Percentiles rank a stretch among this genome's conserved stretches.
Conservation (phyloP, 2,888 invertebrate species). For the Leptogaster cylindrica region DNA sequence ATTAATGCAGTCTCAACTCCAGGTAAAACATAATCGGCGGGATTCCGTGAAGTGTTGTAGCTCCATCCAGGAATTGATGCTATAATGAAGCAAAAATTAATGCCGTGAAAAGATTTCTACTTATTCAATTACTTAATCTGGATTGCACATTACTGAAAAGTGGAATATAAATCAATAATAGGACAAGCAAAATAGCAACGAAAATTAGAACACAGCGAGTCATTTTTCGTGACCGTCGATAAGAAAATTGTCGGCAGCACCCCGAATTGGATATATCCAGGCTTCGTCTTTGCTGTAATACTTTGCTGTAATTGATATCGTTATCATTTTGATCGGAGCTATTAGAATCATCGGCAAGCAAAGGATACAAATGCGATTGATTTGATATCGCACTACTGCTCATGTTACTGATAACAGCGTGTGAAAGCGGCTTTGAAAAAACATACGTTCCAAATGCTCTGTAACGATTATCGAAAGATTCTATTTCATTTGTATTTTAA, state of each 20-base stretch:
- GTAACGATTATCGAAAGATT: no score
- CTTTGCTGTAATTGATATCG: no score
- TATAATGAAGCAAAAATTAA: no score
- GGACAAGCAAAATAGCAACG: constrained; percentile 50
- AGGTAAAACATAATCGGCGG: constrained; percentile 74
- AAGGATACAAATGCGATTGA: no score
- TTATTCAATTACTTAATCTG: constrained; percentile 55
- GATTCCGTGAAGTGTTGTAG: constrained; percentile 74
- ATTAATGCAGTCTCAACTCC: constrained; percentile 72
- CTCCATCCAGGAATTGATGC: constrained; percentile 73
- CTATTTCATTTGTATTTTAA: no score
- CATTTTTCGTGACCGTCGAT: constrained; percentile 52
- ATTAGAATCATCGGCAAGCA: constrained; percentile 18
- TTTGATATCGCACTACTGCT: no score
- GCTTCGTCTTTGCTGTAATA: no score
- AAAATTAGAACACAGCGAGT: constrained; percentile 51
- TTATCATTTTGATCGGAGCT: no score
- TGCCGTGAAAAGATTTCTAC: no score
- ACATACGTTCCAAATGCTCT: no score
- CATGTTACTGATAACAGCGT: no score
- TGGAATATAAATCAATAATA: constrained; percentile 55
- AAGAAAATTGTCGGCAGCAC: constrained; percentile 51
- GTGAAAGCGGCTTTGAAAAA: no score
- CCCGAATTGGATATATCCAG: not conserved
- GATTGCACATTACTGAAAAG: constrained; percentile 55